phyloP scores from a whole-genome alignment of 2,888 invertebrate genomes.

The Leptogaster cylindrica region DNA sequence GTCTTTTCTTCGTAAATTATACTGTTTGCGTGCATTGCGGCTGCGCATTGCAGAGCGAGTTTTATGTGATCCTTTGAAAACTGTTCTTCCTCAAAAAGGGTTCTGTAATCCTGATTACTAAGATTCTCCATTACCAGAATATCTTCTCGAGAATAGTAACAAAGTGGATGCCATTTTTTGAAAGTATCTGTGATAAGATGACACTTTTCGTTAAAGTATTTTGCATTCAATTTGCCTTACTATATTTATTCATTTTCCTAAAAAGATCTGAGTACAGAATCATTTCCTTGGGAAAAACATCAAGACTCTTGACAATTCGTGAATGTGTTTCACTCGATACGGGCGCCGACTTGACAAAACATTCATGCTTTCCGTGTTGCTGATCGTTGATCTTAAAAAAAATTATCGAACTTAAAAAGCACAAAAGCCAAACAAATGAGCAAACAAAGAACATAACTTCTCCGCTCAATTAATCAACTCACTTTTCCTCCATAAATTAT shows the following conservation, averaged over 20 bases:
- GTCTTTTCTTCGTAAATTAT: conserved; percentile 58
- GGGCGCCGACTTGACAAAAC: conserved; percentile 57
- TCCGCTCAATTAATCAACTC: no score
- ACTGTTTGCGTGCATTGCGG: conserved; percentile 61
- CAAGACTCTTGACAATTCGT: conserved; percentile 54
- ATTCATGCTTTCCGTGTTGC: no score
- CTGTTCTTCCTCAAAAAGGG: conserved; percentile 54
- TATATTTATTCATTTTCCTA: neutral
- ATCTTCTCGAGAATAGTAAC: conserved; percentile 51
- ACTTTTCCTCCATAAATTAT: no score
- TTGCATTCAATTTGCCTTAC: neutral
- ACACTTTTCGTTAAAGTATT: neutral
- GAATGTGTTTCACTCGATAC: conserved; percentile 52
- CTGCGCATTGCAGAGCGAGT: conserved; percentile 59
- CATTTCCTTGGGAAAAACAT: conserved; percentile 53
- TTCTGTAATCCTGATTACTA: conserved; percentile 35
- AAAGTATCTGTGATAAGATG: neutral
- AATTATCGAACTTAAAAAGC: no score
- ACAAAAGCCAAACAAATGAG: no score
- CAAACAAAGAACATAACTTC: no score
- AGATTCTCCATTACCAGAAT: conserved; percentile 57
- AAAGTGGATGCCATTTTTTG: conserved; percentile 55
- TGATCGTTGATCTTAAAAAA: no score
- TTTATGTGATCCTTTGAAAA: conserved; percentile 60
- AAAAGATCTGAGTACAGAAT: conserved; percentile 8